Evolutionary conservation across 2,797 vertebrate genomes (phyloP).

Genomic region (Leptatherina wallacei): DNA sequence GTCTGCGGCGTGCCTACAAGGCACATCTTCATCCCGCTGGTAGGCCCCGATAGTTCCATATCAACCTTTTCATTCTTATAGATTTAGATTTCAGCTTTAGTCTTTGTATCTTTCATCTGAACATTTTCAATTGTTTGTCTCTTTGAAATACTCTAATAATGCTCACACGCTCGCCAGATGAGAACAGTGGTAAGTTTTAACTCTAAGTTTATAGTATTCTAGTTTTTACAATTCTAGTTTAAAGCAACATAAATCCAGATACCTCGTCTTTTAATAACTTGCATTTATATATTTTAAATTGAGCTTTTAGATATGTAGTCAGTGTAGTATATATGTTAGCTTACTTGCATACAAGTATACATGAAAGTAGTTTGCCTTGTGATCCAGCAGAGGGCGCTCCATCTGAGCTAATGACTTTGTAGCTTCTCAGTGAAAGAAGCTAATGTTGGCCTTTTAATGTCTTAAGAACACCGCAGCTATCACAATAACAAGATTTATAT

Average conservation of each 20-base stretch:
- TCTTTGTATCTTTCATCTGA: conserved; percentile 3
- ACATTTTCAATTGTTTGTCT: background rate
- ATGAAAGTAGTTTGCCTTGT: no score
- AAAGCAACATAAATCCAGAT: background rate
- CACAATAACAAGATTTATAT: no score
- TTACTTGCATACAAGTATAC: no score
- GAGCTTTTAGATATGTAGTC: no score
- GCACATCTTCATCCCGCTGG: background rate
- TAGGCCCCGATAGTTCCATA: conserved; percentile 5
- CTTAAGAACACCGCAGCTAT: no score
- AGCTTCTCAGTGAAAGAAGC: no score
- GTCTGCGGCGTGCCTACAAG: background rate
- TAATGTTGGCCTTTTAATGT: no score
- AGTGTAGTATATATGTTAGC: no score
- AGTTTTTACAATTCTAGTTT: background rate
- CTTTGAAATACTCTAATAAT: conserved; percentile 17
- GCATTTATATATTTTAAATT: no score
- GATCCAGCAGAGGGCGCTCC: no score
- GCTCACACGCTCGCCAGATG: conserved; percentile 61
- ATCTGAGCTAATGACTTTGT: no score
- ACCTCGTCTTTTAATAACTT: background rate
- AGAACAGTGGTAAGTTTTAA: conserved; percentile 72
- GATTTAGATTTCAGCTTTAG: background rate
- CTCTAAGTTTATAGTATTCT: background rate
- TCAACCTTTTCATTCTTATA: background rate